phyloP scores from a whole-genome alignment of 2,113 vertebrate genomes.

The Phodopus roborovskii region DNA sequence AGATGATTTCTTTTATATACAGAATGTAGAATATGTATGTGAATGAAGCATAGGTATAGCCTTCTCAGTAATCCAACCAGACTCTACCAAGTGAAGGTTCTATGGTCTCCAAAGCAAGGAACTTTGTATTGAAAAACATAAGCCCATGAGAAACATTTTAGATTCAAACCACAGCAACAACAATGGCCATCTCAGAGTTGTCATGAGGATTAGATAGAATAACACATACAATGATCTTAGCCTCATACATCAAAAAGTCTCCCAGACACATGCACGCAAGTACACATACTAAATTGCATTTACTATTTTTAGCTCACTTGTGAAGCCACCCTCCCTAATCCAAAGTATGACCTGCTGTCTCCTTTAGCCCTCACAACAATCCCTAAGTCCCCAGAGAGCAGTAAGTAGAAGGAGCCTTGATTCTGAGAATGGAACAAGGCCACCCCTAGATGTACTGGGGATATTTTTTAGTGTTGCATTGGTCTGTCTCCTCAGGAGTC shows the following conservation, averaged over 20 bases:
- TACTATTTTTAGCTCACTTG: background rate
- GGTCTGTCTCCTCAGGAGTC: background rate
- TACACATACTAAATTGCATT: background rate
- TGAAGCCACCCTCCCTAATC: background rate
- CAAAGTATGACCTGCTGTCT: background rate
- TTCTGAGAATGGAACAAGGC: background rate
- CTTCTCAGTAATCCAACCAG: background rate
- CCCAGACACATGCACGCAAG: accelerated
- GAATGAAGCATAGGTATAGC: background rate
- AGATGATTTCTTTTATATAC: background rate
- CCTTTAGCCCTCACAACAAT: background rate
- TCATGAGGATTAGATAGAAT: background rate
- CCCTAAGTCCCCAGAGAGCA: background rate
- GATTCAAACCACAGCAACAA: background rate
- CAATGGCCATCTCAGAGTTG: background rate
- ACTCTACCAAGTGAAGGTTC: background rate
- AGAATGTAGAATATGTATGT: background rate
- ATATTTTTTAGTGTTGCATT: accelerated
- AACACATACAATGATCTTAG: background rate
- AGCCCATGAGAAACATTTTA: background rate
- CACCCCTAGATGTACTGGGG: background rate
- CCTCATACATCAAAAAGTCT: background rate
- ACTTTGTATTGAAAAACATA: background rate
- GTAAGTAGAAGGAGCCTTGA: background rate
- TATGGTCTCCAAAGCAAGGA: background rate